Base-by-base conservation (phyloP, 2,888 invertebrate species). In the Pachymerium ferrugineum region DNA sequence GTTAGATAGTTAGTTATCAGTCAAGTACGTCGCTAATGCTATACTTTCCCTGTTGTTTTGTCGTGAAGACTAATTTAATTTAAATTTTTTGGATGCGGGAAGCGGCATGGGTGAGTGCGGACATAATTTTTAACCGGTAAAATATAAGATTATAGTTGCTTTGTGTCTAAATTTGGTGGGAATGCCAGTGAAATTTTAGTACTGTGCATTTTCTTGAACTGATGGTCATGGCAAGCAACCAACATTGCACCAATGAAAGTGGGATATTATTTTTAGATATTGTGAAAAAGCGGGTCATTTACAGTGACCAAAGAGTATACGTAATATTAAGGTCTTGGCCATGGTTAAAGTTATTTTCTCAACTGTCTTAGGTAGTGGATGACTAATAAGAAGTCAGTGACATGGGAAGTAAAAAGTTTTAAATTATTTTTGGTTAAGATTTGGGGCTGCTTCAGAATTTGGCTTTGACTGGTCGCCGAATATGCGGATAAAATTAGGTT, bases 91-190 rank as follows among this genome's bases (percentile, higher is more conserved):
- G n/a, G n/a, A n/a, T n/a, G n/a, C n/a, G n/a, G n/a, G n/a, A n/a
- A n/a, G n/a, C n/a, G n/a, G n/a, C n/a, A n/a, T n/a, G n/a, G n/a
- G n/a, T n/a, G n/a, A n/a, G n/a, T n/a, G n/a, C n/a, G n/a, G n/a
- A n/a, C n/a, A n/a, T n/a, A n/a, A n/a, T n/a, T n/a, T n/a, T n/a
- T n/a, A n/a, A n/a, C n/a, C n/a, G n/a, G n/a, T n/a, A n/a, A n/a
- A n/a, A n/a, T n/a, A n/a, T n/a, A n/a, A n/a, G n/a, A n/a, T n/a
- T n/a, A n/a, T n/a, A n/a, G n/a, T n/a, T n/a, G n/a, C n/a, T n/a
- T n/a, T n/a, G 25, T 8, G 62, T 25, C 62, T 62, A 62, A 62
- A 62, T 62, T 62, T 62, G 62, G 62, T 62, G 62, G 28, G 62
- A 28, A 54, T 10, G 62, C 62, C 62, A 62, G 62, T 28, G 62